phyloP scores from a whole-genome alignment of 2,888 invertebrate species.

The Diogma glabrata region DNA sequence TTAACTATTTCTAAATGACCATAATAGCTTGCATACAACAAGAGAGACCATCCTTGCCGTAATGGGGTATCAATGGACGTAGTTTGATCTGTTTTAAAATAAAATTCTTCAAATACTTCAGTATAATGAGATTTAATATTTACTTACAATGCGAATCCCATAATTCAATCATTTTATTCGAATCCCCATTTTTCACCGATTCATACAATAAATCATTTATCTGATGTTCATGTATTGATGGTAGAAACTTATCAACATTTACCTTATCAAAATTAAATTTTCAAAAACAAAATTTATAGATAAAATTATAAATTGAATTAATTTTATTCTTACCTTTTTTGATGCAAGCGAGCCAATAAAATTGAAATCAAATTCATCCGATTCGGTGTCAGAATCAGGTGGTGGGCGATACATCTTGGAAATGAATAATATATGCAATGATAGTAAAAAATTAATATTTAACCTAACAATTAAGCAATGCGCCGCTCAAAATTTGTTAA shows the following conservation, averaged over 20 bases:
- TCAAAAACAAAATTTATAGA: too few relatives aligned
- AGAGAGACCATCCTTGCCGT: conserved; percentile 17
- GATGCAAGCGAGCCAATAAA: background rate
- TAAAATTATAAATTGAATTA: too few relatives aligned
- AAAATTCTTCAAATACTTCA: background rate
- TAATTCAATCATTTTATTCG: conserved; percentile 3
- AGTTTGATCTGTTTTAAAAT: background rate
- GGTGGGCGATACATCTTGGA: conserved; percentile 8
- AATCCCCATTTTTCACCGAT: background rate
- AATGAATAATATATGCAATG: too few relatives aligned
- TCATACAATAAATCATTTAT: conserved; percentile 3
- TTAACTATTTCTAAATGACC: conserved; percentile 27
- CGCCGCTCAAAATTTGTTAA: too few relatives aligned
- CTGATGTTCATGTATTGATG: conserved; percentile 4
- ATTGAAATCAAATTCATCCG: conserved; percentile 6
- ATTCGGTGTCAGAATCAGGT: conserved; percentile 4
- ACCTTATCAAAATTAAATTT: too few relatives aligned
- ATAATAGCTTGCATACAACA: conserved; percentile 26
- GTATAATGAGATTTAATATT: background rate
- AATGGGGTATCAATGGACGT: background rate
- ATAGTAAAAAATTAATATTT: too few relatives aligned
- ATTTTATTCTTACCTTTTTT: too few relatives aligned
- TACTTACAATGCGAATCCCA: conserved; percentile 6
- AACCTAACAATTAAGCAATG: too few relatives aligned
- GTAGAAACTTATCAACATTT: background rate